A percentile compares a stretch with the other conserved stretches of the same genome.
These are phyloP conservation scores for Mesocricetus auratus DNA, from an alignment of 2,113 vertebrate genomes.

Conservation along the genomic window DNA sequence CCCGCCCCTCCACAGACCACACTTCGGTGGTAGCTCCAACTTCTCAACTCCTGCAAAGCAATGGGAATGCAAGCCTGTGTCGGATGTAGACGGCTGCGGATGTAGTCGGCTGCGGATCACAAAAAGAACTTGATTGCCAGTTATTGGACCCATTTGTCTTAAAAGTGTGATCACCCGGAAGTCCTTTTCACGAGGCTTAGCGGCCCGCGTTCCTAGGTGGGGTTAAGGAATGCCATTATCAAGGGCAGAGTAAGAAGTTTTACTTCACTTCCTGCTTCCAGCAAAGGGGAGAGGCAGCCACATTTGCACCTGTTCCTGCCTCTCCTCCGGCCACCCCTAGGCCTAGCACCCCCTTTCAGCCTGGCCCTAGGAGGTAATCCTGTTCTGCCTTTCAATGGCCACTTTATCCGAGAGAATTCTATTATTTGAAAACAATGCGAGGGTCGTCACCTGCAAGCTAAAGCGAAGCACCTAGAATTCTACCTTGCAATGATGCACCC, in stretches of 20 bases:
- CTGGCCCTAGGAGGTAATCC: background rate
- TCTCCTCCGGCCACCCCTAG: background rate
- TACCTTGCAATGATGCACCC: background rate
- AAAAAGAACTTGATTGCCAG: background rate
- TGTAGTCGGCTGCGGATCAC: background rate
- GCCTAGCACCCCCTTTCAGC: background rate
- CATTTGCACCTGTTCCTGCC: background rate
- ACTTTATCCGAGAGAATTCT: background rate
- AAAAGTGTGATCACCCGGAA: background rate
- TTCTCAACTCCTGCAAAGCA: slow-evolving; percentile 81
- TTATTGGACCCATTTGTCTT: background rate
- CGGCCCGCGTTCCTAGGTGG: background rate
- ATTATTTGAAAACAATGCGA: background rate
- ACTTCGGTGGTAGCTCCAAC: slow-evolving; percentile 81
- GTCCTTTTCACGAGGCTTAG: background rate
- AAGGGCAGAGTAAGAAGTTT: background rate
- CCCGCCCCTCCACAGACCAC: slow-evolving; percentile 84
- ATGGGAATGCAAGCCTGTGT: slow-evolving; percentile 59
- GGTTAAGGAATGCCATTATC: background rate
- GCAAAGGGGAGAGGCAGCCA: background rate
- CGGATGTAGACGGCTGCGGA: background rate
- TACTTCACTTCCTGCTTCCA: background rate
- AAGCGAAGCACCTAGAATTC: background rate
- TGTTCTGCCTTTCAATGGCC: background rate
- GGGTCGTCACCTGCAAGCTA: background rate